Base-by-base conservation (phyloP, 1,140 invertebrate species). In the Drosophila rufa region DNA sequence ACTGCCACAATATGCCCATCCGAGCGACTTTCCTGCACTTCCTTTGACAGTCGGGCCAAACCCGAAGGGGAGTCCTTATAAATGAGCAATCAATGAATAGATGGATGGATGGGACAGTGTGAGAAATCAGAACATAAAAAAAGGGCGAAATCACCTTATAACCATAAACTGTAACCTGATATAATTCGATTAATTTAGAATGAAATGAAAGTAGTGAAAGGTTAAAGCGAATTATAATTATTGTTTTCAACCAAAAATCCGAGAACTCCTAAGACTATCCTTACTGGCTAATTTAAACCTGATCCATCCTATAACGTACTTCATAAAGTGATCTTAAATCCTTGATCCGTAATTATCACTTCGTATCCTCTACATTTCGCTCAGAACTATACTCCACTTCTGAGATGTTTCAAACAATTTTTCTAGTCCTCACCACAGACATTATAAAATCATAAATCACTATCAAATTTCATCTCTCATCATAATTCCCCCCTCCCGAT, bases 1-100 rank as follows among this genome's bases (percentile, higher is more conserved):
- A 91, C 89, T 87, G 79, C 69, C 64, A 89, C 89, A 91, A 91
- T 91, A 91, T 89, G 89, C 66, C 74, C 38, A 56, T 69, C 53
- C 45, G 30, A 55, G 48, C 48, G 14, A 25, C 48, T 53, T 74
- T 64, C 30, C 33, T 22, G 56, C 19, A 45, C 27, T 57, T 70
- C 53, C 59, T 70, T 64, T 70, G 67, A 65, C 64, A 36, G 40
- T 30, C 56, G 15, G 45, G 58, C 56, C 2, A 15, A n/a, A 47
- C 12, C 38, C 17, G 36, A 56, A 55, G 48, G 42, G 71, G 40
- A 75, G 33, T 33, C 38, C n/a, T 45, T 76, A 57, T 51, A 90
- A 90, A 80, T 68, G 74, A 69, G 61, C 80, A 89, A 84, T 90
- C 74, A 78, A 78, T 78, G 47, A 64, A 66, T 62, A 17, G 47